Conservation (phyloP, 2,113 vertebrate genomes). For the Ginglymostoma cirratum region DNA sequence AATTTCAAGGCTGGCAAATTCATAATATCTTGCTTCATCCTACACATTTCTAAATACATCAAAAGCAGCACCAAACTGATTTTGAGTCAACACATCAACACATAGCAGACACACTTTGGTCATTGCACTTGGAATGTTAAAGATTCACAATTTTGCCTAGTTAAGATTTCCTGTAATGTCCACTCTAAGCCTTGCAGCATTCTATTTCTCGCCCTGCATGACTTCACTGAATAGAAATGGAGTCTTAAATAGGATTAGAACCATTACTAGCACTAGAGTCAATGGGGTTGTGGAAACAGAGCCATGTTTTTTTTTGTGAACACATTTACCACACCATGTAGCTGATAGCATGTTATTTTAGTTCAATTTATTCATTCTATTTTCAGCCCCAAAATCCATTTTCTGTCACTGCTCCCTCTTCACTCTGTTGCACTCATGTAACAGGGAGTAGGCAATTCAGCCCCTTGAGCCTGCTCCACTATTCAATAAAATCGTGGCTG, state of each 20-base stretch:
- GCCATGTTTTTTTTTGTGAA: neutral
- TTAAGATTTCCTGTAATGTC: neutral
- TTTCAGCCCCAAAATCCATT: neutral
- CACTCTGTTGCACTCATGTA: neutral
- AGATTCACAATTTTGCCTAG: neutral
- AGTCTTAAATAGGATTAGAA: neutral
- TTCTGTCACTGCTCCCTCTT: slow-evolving; percentile 37
- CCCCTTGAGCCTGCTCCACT: too few species aligned
- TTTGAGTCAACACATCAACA: neutral
- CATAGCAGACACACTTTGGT: neutral
- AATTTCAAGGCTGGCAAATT: neutral
- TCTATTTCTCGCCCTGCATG: neutral
- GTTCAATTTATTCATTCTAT: slow-evolving; percentile 33
- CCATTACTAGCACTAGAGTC: neutral
- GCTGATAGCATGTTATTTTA: slow-evolving; percentile 41
- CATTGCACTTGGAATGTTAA: neutral
- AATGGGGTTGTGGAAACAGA: slow-evolving; percentile 9
- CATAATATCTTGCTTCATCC: neutral
- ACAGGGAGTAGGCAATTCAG: neutral
- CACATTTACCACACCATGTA: slow-evolving; percentile 9
- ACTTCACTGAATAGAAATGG: slow-evolving; percentile 13
- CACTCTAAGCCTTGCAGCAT: neutral
- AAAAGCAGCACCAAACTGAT: neutral
- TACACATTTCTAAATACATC: neutral
- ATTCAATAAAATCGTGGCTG: too few species aligned